Conservation (phyloP, 2,797 vertebrate species). For the Xenentodon cancila region DNA sequence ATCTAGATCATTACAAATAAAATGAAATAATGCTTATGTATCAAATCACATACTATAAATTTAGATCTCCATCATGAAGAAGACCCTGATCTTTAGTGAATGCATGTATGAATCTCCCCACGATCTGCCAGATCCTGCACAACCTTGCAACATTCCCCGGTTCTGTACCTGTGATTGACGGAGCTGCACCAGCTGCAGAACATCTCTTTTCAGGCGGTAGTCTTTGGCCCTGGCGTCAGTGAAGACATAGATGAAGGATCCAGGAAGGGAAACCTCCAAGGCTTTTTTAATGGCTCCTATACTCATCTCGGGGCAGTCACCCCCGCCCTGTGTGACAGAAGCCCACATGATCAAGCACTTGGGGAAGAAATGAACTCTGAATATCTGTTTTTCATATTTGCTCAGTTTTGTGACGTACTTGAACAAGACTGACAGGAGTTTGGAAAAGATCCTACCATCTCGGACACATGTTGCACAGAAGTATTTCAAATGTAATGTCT, state of each 20-base stretch:
- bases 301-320: slow-evolving; percentile 97
- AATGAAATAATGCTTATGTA: slow-evolving; percentile 1
- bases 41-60: background rate
- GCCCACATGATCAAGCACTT: slow-evolving; percentile 14
- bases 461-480: background rate
- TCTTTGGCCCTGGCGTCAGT: slow-evolving; percentile 96
- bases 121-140: background rate
- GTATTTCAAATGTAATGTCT: background rate
- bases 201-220: slow-evolving; percentile 87
- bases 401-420: background rate
- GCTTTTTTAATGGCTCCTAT: slow-evolving; percentile 92
- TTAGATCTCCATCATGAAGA: background rate
- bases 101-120: background rate
- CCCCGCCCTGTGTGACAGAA: slow-evolving; percentile 85
- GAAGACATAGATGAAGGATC: slow-evolving; percentile 95
- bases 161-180: slow-evolving; percentile 91
- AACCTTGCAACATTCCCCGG: background rate
- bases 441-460: background rate
- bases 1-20: background rate
- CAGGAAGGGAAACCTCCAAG: slow-evolving; percentile 88
- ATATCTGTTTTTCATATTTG: background rate
- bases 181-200: slow-evolving; percentile 90
- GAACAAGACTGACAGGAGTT: background rate
- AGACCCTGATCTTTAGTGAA: background rate
- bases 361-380: background rate